phyloP scores from a whole-genome alignment of 2,797 vertebrate species.

The Catharus ustulatus region DNA sequence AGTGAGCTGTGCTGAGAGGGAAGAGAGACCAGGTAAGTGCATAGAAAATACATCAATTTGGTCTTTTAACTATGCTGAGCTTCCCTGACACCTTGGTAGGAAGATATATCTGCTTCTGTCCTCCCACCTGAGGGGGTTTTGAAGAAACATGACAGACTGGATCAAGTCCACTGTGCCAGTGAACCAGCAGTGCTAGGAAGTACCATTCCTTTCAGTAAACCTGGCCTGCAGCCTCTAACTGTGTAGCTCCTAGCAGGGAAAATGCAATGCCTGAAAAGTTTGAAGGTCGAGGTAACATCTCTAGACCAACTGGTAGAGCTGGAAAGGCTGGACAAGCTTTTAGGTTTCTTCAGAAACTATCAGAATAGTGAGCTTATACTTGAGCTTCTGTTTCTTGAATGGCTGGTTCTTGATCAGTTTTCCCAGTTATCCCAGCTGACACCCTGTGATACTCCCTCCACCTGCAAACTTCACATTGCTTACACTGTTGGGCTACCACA shows the following conservation, averaged over 20 bases:
- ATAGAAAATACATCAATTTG: neutral
- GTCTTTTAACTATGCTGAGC: neutral
- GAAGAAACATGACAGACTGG: neutral
- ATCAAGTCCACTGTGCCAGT: neutral
- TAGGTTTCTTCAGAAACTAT: neutral
- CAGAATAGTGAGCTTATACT: neutral
- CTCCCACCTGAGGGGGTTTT: neutral
- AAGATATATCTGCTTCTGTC: neutral
- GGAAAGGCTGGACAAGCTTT: neutral
- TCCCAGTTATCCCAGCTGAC: neutral
- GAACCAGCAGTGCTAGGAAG: neutral
- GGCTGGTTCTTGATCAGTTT: neutral
- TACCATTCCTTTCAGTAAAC: neutral
- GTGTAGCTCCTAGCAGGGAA: neutral
- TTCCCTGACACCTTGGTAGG: neutral
- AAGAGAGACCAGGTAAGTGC: neutral
- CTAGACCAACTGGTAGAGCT: neutral
- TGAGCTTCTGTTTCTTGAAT: neutral
- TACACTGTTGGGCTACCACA: rapidly evolving
- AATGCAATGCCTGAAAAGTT: neutral
- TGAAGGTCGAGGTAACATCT: neutral
- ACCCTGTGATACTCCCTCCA: neutral
- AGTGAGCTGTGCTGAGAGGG: neutral
- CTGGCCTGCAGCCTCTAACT: neutral
- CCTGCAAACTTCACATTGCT: neutral